A percentile compares a stretch with the other conserved stretches of the same genome.
These are phyloP conservation scores for Tetragonula clypearis DNA, from an alignment of 1,140 invertebrate species.

Conservation along the genomic window DNA sequence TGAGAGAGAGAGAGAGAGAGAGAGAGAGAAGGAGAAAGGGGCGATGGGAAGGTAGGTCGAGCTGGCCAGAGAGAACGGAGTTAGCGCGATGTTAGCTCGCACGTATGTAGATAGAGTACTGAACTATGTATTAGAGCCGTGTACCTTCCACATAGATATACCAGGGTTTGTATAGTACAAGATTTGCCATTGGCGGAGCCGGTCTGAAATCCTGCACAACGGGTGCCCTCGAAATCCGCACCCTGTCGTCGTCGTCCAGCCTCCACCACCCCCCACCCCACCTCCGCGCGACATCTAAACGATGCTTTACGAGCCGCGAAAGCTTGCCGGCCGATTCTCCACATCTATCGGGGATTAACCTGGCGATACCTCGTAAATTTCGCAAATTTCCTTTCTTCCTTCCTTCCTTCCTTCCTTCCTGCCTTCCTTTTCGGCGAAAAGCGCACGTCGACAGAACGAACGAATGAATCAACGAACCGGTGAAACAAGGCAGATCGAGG, in stretches of 20 bases:
- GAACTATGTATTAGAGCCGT: slow-evolving; percentile 78
- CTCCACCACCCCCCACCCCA: too few relatives aligned
- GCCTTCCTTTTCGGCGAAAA: not conserved
- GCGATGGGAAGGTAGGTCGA: slow-evolving; percentile 28
- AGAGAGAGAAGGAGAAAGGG: not conserved
- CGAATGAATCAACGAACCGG: not conserved
- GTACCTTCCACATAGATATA: slow-evolving; percentile 73
- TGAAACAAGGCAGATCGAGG: too few relatives aligned
- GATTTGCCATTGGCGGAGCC: slow-evolving; percentile 71
- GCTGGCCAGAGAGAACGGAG: slow-evolving; percentile 56
- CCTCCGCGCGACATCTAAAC: slow-evolving; percentile 23
- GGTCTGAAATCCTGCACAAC: slow-evolving; percentile 66
- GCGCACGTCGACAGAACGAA: not conserved
- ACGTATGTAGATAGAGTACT: slow-evolving; percentile 77
- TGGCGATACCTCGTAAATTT: slow-evolving; percentile 30
- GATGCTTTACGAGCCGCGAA: slow-evolving; percentile 53
- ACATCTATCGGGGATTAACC: slow-evolving; percentile 17
- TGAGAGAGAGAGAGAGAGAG: slow-evolving; percentile 9
- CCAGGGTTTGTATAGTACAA: slow-evolving; percentile 74
- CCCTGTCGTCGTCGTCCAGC: too few relatives aligned
- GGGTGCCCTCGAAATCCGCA: slow-evolving; percentile 62
- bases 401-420: not conserved
- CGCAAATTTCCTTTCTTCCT: slow-evolving; percentile 15
- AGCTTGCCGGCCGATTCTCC: not conserved
- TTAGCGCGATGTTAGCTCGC: slow-evolving; percentile 75